Evolutionary conservation across 2,888 invertebrate genomes (phyloP).

Genomic region (Amphipoea oculea): DNA sequence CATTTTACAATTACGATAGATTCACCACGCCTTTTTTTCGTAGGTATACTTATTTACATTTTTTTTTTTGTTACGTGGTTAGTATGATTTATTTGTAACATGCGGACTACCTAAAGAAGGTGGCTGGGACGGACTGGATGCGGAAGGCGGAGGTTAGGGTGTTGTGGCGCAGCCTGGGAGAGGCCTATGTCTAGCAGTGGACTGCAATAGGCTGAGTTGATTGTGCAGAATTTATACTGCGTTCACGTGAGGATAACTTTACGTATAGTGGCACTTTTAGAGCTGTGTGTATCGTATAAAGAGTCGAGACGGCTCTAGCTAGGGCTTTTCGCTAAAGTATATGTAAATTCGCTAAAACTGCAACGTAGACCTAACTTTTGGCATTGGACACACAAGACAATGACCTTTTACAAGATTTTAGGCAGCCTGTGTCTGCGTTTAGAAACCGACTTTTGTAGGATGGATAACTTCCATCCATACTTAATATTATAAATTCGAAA

Average conservation of each 20-base stretch:
- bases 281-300: background rate
- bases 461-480: background rate
- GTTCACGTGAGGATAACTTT: background rate
- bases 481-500: no score
- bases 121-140: no score
- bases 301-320: background rate
- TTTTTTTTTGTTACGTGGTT: slow-evolving; percentile 21
- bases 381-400: background rate
- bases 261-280: background rate
- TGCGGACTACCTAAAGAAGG: background rate
- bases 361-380: background rate
- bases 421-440: background rate
- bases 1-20: slow-evolving; percentile 61
- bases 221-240: slow-evolving; percentile 18
- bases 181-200: no score
- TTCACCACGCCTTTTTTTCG: slow-evolving; percentile 34
- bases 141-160: no score
- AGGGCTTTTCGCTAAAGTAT: background rate
- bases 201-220: no score
- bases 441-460: background rate
- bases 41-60: slow-evolving; percentile 29
- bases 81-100: slow-evolving; percentile 19
- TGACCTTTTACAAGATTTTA: background rate
- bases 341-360: background rate
- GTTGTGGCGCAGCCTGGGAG: no score